Evolutionary conservation across 2,888 invertebrate genomes (phyloP), one percentile per base, ranked within the genome.

Genomic region (Pristionchus maxplancki): DNA sequence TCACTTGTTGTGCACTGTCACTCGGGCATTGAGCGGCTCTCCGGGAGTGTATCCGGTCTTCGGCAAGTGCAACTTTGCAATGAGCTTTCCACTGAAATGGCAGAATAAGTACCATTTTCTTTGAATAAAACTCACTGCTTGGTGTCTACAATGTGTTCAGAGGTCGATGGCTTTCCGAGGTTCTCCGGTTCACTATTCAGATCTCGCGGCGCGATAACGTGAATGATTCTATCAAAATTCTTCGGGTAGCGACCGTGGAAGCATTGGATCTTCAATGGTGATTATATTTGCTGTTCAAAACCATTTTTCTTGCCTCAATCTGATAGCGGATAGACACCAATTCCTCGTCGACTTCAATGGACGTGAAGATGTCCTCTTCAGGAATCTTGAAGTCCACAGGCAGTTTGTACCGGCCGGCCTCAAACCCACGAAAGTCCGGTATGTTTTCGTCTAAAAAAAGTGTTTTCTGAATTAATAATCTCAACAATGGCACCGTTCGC

Each of bases 1-100:
- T 64, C 3, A 85, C 85, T 20, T 85, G 24, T 85, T 85, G 64
- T 44, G 6, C 2, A 85, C 64, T 17, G 20, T n/a, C 0, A 85
- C 28, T 0, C 11, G 62, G 1, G 85, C 85, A 17, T 64, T 64
- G 1, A 85, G 44, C 3, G 85, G 85, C 40, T 85, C 85, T 1
- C 62, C 44, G 1, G 85, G 85, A n/a, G 64, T 85, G 44, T 17
- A 85, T 0, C 85, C 85, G 6, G 85, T 85, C 64, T 85, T 85
- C 1, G 85, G 85, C 0, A 85, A 53, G 1, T 40, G n/a, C 28
- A 85, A n/a, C 13, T 6, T 15, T 13, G 85, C 85, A 3, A 1
- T 31, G 0, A 64, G 28, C 24, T 44, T 85, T 8, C 64, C 64
- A 17, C 40, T 37, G 40, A 28, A 31, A 81, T 11, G 28, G 4